A percentile compares a stretch with the other conserved stretches of the same genome.
phyloP scores from a whole-genome alignment of 2,113 vertebrate genomes.

The Indicator maculatus region DNA sequence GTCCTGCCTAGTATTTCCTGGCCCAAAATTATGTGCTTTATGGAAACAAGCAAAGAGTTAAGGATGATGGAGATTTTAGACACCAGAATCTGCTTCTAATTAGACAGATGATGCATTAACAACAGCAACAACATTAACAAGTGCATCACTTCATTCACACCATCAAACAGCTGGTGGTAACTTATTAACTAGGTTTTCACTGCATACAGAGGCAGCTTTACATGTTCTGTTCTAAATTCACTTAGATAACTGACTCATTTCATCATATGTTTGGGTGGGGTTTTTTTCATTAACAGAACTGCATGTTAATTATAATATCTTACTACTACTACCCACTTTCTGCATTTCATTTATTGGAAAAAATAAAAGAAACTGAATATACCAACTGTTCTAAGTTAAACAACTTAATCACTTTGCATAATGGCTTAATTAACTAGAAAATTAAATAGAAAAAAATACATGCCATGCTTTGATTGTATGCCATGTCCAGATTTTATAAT shows the following conservation, averaged over 20 bases:
- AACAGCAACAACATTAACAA: background rate
- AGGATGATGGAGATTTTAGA: background rate
- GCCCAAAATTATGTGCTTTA: background rate
- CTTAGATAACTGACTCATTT: background rate
- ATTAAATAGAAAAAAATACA: background rate
- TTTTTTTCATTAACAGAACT: background rate
- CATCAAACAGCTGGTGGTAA: background rate
- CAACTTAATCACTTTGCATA: conserved; percentile 20
- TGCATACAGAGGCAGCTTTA: background rate
- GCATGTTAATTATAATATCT: background rate
- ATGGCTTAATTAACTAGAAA: conserved; percentile 22
- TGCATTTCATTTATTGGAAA: background rate
- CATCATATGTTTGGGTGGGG: background rate
- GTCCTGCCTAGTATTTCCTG: background rate
- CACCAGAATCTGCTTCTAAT: background rate
- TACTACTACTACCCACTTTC: background rate
- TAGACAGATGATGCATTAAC: background rate
- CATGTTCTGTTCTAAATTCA: background rate
- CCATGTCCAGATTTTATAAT: background rate
- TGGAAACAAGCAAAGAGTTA: background rate
- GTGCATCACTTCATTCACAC: background rate
- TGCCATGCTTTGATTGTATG: background rate
- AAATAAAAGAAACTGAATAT: background rate
- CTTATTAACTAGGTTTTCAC: background rate
- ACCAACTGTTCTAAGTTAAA: background rate